Conservation (phyloP, 2,888 invertebrate genomes). For the Catonia carolina region DNA sequence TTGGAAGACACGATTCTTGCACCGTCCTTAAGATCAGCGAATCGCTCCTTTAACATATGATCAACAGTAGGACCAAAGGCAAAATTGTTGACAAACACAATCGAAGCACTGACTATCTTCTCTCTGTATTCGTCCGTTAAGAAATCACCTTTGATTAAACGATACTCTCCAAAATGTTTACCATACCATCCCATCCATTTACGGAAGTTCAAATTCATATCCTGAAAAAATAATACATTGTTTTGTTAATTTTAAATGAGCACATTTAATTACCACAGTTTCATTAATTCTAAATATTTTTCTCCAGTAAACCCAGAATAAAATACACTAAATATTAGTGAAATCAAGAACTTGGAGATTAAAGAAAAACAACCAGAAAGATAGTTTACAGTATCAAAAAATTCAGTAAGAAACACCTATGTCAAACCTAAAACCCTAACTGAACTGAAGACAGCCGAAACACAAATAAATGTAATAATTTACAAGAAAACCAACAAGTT, state of each 20-base stretch:
- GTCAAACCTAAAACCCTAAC: no score
- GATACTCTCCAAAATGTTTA: conserved; percentile 85
- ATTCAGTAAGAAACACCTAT: no score
- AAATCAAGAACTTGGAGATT: no score
- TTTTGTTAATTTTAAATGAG: background rate
- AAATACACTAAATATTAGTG: no score
- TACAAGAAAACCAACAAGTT: no score
- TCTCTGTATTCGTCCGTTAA: conserved; percentile 86
- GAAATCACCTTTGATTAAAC: conserved; percentile 92
- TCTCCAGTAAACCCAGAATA: no score
- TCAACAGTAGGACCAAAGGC: conserved; percentile 98
- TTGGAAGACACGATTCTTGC: conserved; percentile 97
- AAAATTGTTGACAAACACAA: conserved; percentile 99
- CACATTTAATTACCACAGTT: no score
- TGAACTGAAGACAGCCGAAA: no score
- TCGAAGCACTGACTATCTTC: conserved; percentile 86
- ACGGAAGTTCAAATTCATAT: conserved; percentile 84
- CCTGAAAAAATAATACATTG: conserved; percentile 47
- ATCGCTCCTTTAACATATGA: conserved; percentile 91
- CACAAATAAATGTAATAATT: no score
- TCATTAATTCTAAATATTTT: no score
- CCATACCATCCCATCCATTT: conserved; percentile 99
- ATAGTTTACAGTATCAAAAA: no score
- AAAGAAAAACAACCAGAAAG: no score
- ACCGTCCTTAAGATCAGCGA: conserved; percentile 91